These are phyloP conservation scores for Celastrina argiolus DNA, from an alignment of 2,888 invertebrate genomes.

Conservation along the genomic window DNA sequence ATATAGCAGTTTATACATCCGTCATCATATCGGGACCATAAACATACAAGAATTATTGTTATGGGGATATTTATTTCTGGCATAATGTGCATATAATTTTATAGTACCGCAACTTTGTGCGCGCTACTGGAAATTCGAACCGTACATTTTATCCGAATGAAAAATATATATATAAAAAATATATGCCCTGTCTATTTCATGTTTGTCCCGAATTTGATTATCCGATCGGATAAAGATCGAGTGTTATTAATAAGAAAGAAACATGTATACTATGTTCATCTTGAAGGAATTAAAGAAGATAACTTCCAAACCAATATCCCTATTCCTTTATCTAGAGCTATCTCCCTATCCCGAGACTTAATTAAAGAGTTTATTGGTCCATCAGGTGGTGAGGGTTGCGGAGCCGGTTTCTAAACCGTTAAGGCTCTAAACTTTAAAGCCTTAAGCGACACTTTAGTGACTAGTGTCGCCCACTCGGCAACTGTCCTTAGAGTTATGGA, in stretches of 20 bases:
- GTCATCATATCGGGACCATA: neutral
- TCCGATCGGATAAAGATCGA: too few relatives aligned
- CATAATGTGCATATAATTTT: neutral
- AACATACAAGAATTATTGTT: neutral
- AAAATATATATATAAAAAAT: too few relatives aligned
- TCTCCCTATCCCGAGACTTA: neutral
- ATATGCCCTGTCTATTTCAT: too few relatives aligned
- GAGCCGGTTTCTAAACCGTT: constrained; percentile 10
- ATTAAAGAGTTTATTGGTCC: constrained; percentile 14
- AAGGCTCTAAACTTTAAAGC: constrained; percentile 27
- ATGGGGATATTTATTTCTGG: neutral
- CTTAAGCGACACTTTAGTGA: too few relatives aligned
- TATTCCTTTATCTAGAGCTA: neutral
- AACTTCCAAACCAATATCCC: neutral
- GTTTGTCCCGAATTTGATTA: too few relatives aligned
- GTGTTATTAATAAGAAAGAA: too few relatives aligned
- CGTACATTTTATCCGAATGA: too few relatives aligned
- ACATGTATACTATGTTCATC: too few relatives aligned
- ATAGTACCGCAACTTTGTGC: too few relatives aligned
- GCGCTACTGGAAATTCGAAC: too few relatives aligned
- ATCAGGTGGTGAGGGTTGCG: neutral
- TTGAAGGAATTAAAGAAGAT: neutral
- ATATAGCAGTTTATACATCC: constrained; percentile 6
- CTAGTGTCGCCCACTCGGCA: constrained; percentile 45
- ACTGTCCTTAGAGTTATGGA: constrained; percentile 47